Evolutionary conservation across 2,113 vertebrate species (phyloP).

Genomic region (Alexandromys fortis): DNA sequence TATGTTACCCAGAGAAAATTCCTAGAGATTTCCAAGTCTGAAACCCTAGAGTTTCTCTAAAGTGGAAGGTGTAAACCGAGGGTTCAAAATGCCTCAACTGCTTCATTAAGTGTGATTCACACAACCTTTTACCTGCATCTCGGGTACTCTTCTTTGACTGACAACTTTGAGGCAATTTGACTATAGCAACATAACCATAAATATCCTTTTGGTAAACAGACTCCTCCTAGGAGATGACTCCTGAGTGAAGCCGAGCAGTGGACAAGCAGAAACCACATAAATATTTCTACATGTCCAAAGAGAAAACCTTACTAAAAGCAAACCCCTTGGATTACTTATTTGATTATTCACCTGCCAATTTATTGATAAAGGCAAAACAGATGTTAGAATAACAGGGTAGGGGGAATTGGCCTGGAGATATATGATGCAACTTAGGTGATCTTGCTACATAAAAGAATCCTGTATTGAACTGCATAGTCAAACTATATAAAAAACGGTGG

Average conservation of each 20-base stretch:
- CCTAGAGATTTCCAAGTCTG: slow-evolving; percentile 33
- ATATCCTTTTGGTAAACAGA: slow-evolving; percentile 16
- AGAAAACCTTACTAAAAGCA: not conserved
- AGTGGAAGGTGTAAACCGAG: not conserved
- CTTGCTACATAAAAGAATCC: not conserved
- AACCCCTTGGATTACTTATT: not conserved
- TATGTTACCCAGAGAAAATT: slow-evolving; percentile 1
- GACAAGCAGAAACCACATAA: not conserved
- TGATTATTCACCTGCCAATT: not conserved
- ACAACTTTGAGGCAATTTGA: slow-evolving; percentile 4
- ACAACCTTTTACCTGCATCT: not conserved
- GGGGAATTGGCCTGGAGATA: not conserved
- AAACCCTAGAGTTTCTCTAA: not conserved
- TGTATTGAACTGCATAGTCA: not conserved
- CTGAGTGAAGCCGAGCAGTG: not conserved
- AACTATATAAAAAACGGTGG: not conserved
- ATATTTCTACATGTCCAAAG: not conserved
- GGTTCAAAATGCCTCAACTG: slow-evolving; percentile 6
- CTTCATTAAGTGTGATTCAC: not conserved
- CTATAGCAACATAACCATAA: not conserved
- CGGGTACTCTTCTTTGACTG: not conserved
- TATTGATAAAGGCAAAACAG: not conserved
- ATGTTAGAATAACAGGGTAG: not conserved
- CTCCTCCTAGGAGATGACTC: not conserved
- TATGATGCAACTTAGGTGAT: not conserved